Evolutionary conservation across 2,888 invertebrate genomes (phyloP).

Genomic region (Acanthosoma haemorrhoidale): DNA sequence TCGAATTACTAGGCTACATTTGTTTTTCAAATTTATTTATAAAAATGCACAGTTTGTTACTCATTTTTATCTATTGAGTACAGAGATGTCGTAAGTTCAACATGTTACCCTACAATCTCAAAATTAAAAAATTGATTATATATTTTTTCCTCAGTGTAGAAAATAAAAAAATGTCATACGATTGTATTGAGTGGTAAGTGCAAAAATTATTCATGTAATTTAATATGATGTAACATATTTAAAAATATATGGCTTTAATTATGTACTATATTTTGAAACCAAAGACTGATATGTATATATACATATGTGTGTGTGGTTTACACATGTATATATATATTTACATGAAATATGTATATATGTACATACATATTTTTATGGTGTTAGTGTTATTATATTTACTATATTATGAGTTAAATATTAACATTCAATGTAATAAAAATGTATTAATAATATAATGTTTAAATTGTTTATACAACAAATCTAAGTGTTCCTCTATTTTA

Average conservation of each 20-base stretch:
- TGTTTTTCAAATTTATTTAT: too few species aligned
- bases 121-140: too few species aligned
- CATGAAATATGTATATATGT: background rate
- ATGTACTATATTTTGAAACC: constrained; percentile 5
- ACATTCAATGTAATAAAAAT: too few species aligned
- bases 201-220: background rate
- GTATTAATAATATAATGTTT: too few species aligned
- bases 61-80: too few species aligned
- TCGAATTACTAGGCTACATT: too few species aligned
- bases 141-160: too few species aligned
- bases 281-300: background rate
- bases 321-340: background rate
- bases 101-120: too few species aligned
- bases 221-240: constrained; percentile 5
- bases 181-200: background rate
- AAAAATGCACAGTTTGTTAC: too few species aligned
- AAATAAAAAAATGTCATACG: background rate
- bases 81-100: too few species aligned
- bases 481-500: too few species aligned
- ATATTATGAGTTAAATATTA: constrained; percentile 19
- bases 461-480: too few species aligned
- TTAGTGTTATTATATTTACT: background rate
- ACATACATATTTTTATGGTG: constrained; percentile 5
- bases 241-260: background rate
- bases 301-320: background rate